Evolutionary conservation across 2,797 vertebrate genomes (phyloP).

Genomic region (Tokudaia muenninki): DNA sequence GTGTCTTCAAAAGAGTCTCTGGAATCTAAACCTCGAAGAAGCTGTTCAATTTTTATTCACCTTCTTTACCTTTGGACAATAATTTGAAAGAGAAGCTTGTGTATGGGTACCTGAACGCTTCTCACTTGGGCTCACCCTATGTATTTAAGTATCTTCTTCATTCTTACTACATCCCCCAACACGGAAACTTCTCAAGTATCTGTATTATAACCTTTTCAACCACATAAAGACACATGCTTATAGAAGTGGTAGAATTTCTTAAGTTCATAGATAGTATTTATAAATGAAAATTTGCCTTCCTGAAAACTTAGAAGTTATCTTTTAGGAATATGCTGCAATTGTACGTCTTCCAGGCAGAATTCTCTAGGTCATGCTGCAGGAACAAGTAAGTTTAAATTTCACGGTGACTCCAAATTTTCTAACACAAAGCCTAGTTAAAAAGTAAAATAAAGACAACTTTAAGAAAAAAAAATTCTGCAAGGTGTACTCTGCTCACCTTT

Average conservation of each 20-base stretch:
- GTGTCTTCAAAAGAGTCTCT: neutral
- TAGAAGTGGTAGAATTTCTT: neutral
- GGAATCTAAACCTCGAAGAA: neutral
- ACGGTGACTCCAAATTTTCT: neutral
- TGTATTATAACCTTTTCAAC: neutral
- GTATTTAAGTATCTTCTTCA: neutral
- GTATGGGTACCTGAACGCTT: neutral
- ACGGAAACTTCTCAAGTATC: neutral
- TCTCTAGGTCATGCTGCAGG: neutral
- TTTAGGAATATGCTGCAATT: neutral
- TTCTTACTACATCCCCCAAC: neutral
- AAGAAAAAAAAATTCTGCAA: neutral
- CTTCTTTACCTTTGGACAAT: neutral
- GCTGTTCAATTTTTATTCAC: neutral
- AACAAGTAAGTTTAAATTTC: neutral
- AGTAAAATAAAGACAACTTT: neutral
- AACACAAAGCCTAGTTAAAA: neutral
- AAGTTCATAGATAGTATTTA: neutral
- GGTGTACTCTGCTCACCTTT: neutral
- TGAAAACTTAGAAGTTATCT: neutral
- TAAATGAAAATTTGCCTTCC: neutral
- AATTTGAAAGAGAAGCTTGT: neutral
- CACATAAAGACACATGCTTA: neutral
- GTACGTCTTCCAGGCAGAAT: neutral
- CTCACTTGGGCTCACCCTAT: too few relatives aligned